Base-by-base conservation (phyloP, 2,888 invertebrate species). In the Coelopa pilipes region DNA sequence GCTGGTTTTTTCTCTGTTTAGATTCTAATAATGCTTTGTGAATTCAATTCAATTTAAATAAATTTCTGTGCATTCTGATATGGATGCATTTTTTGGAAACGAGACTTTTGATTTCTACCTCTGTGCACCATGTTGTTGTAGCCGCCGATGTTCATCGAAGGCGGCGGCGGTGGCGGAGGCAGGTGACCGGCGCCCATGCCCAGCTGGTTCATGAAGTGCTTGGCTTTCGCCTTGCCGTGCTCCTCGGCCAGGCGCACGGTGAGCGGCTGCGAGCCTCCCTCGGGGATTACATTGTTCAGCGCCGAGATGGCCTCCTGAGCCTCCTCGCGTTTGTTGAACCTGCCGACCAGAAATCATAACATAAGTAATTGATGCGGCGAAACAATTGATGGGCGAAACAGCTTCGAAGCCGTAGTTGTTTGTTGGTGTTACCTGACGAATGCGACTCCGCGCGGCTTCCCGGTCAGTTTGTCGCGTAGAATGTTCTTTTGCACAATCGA, bases 401-500 rank as follows among this genome's bases (percentile, higher is more conserved):
- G n/a, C n/a, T n/a, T n/a, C n/a, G n/a, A n/a, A n/a, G n/a, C n/a
- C n/a, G n/a, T n/a, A n/a, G n/a, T n/a, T n/a, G 34, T 12, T 15
- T 34, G 1, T n/a, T 7, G 21, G 34, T 13, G 21, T 88, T 87
- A 96, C 95, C 96, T 92, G 75, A 96, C 96, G 89, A 97, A 98
- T 17, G 96, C 98, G 70, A 97, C 95, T 63, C 97, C 96, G 81
- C 96, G 89, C 11, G 96, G 96, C 83, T 93, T 90, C 67, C 96
- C 96, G 68, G 95, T 96, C 75, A 93, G 90, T 89, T 96, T 95
- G 85, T 97, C 97, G 80, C 94, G 92, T 80, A 97, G 89, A 80
- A 98, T 93, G 83, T 96, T 95, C 86, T 95, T 94, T 89, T 97
- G 97, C 79, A 97, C 94, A 86, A 97, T 97, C 80, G 93, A 91